Percentiles rank a stretch among this genome's conserved stretches.
Evolutionary conservation across 1,140 invertebrate species (phyloP).

Genomic region (Geopemphigus sp.): DNA sequence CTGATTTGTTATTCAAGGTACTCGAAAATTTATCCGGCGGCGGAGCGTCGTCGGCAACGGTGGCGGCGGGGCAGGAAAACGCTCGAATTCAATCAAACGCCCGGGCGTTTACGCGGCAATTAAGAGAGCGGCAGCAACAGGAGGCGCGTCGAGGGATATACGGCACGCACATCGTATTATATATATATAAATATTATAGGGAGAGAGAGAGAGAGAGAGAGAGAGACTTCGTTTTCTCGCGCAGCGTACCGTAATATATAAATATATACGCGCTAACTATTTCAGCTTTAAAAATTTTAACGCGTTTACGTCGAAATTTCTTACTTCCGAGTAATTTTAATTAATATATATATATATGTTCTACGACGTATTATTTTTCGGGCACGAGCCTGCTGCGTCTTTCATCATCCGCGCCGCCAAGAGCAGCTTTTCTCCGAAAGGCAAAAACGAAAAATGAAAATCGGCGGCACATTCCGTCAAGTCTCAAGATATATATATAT

Average conservation of each 20-base stretch:
- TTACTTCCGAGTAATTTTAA: slow-evolving; percentile 25
- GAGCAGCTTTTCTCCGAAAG: background rate
- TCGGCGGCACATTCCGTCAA: slow-evolving; percentile 13
- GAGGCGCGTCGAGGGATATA: background rate
- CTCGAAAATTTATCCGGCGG: slow-evolving; percentile 20
- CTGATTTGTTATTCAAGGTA: slow-evolving; percentile 36
- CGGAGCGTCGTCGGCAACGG: background rate
- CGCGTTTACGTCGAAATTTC: slow-evolving; percentile 4
- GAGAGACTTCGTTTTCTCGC: background rate
- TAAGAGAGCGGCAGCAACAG: slow-evolving; percentile 28
- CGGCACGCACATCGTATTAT: too few relatives aligned
- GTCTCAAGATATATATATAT: slow-evolving; percentile 5
- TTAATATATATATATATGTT: slow-evolving; percentile 26
- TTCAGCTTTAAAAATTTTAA: slow-evolving; percentile 21
- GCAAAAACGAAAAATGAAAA: background rate
- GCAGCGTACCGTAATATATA: background rate
- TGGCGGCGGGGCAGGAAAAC: background rate
- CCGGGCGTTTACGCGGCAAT: slow-evolving; percentile 25
- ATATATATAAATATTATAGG: too few relatives aligned
- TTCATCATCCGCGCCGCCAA: too few relatives aligned
- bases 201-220: too few relatives aligned
- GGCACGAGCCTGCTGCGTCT: background rate
- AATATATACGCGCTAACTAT: slow-evolving; percentile 7
- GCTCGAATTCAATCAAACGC: slow-evolving; percentile 32
- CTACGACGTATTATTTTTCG: slow-evolving; percentile 9